phyloP scores from a whole-genome alignment of 1,140 invertebrate species.

The Ruditapes philippinarum region DNA sequence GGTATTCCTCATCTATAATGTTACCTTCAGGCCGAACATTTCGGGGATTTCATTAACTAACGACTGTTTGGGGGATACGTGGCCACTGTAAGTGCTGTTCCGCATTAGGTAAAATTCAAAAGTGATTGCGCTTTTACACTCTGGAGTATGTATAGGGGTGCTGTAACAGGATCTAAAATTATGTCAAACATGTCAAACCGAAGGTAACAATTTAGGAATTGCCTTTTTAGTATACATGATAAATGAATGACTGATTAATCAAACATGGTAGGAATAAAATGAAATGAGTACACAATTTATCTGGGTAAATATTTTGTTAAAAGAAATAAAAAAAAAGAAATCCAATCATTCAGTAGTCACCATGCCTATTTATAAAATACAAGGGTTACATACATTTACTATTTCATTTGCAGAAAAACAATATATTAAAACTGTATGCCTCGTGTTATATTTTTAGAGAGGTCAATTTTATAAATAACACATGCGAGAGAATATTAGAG shows the following conservation, averaged over 20 bases:
- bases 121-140: no score
- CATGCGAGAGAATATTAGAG: slow-evolving; percentile 10
- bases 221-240: no score
- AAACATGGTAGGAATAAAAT: neutral
- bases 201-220: neutral
- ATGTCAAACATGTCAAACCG: neutral
- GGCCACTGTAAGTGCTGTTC: no score
- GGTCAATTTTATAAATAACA: slow-evolving; percentile 14
- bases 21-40: no score
- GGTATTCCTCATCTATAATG: no score
- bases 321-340: neutral
- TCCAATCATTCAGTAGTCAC: neutral
- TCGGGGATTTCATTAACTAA: no score
- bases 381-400: neutral
- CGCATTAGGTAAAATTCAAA: no score
- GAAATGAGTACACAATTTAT: neutral
- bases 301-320: slow-evolving; percentile 23
- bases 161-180: no score
- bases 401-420: neutral
- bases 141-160: no score
- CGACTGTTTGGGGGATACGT: no score
- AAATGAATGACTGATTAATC: no score
- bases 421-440: no score
- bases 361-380: slow-evolving; percentile 6
- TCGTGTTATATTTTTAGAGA: neutral